Percentiles rank a stretch among this genome's conserved stretches.
Conservation (phyloP, 2,797 vertebrate genomes). For the Furcifer pardalis region DNA sequence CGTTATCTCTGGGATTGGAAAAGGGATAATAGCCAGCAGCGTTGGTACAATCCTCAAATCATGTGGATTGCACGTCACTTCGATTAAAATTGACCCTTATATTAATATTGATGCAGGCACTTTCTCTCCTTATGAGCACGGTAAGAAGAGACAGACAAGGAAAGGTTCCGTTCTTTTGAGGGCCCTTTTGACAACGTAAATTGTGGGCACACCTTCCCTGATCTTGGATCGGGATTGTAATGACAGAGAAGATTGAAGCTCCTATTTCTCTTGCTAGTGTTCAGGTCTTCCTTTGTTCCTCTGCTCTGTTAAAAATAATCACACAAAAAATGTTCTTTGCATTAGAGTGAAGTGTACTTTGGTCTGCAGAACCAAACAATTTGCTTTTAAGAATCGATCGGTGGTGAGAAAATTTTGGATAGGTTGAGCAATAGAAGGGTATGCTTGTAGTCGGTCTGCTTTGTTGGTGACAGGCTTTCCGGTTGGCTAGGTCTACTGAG, state of each 20-base stretch:
- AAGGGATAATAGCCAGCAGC: conserved; percentile 96
- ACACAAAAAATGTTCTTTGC: too few species aligned
- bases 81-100: conserved; percentile 97
- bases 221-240: too few species aligned
- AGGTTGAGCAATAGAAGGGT: too few species aligned
- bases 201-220: too few species aligned
- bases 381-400: neutral
- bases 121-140: conserved; percentile 95
- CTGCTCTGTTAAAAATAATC: too few species aligned
- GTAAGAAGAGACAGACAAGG: conserved; percentile 71
- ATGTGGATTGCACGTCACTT: conserved; percentile 91
- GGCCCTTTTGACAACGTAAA: too few species aligned
- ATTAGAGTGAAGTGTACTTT: neutral
- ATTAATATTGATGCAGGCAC: conserved; percentile 98
- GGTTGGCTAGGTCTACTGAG: fast-evolving
- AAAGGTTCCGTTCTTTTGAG: too few species aligned
- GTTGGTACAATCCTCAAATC: conserved; percentile 97
- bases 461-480: neutral
- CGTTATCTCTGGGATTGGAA: conserved; percentile 96
- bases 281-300: too few species aligned
- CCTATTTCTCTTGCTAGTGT: too few species aligned
- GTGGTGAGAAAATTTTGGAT: neutral
- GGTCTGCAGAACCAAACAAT: neutral
- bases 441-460: neutral
- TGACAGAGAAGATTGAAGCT: too few species aligned